These are phyloP conservation scores for Rhizomys pruinosus DNA, from an alignment of 2,113 vertebrate genomes.

Conservation along the genomic window DNA sequence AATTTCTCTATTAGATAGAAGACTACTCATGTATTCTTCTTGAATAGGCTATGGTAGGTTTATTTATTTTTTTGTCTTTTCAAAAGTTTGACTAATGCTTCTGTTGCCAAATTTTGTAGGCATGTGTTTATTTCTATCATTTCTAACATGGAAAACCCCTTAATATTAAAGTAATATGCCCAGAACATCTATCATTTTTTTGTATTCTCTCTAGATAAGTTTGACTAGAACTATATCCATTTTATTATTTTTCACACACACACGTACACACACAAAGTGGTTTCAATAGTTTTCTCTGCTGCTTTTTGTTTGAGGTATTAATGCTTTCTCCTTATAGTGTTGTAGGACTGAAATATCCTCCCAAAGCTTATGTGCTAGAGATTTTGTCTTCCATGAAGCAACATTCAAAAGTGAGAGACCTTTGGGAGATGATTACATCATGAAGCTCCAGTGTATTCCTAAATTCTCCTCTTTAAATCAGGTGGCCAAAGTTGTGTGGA, in stretches of 20 bases:
- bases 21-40: neutral
- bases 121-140: slow-evolving; percentile 12
- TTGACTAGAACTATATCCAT: neutral
- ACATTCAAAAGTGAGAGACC: neutral
- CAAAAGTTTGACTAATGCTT: neutral
- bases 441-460: neutral
- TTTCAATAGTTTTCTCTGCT: neutral
- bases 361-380: neutral
- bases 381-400: neutral
- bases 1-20: neutral
- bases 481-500: no score
- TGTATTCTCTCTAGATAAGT: neutral
- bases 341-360: neutral
- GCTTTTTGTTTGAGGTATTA: neutral
- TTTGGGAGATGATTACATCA: neutral
- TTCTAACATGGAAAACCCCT: neutral
- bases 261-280: no score
- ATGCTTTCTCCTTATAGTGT: neutral
- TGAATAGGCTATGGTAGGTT: neutral
- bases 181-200: neutral
- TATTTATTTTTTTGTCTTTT: neutral
- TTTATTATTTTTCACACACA: neutral
- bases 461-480: no score
- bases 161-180: neutral
- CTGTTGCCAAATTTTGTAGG: neutral